Evolutionary conservation across 2,797 vertebrate genomes (phyloP).

Genomic region (Astyanax mexicanus): DNA sequence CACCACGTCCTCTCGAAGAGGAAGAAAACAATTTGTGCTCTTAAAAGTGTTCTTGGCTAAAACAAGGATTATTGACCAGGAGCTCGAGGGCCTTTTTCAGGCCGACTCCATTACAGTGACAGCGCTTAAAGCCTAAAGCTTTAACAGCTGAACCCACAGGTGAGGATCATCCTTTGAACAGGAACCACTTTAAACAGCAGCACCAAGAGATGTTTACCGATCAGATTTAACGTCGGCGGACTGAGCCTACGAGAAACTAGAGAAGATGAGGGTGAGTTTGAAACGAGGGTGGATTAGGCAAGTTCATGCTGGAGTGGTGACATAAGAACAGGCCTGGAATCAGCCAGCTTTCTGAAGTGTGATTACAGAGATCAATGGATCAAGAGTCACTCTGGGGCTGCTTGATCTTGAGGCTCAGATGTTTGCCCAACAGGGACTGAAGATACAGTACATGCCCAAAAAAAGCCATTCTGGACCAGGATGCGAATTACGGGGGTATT

Average conservation of each 20-base stretch:
- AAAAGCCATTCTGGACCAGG: no score
- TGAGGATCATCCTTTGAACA: constrained; percentile 51
- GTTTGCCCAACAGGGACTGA: background rate
- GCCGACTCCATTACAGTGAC: constrained; percentile 15
- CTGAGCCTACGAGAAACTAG: constrained; percentile 1
- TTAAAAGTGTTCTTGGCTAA: constrained; percentile 28
- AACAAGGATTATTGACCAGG: constrained; percentile 2
- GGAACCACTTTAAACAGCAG: background rate
- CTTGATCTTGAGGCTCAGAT: constrained; percentile 33
- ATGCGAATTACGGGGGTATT: no score
- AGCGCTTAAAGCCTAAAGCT: constrained; percentile 29
- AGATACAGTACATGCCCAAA: no score
- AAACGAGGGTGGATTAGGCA: constrained; percentile 41
- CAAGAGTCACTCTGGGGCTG: constrained; percentile 25
- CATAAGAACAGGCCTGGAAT: constrained; percentile 31
- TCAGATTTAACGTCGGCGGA: constrained; percentile 29
- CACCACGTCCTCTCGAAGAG: constrained; percentile 4
- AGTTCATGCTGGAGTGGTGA: constrained; percentile 28
- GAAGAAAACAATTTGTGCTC: constrained; percentile 19
- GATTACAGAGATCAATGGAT: constrained; percentile 52
- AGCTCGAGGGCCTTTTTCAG: constrained; percentile 15
- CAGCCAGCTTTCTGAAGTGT: constrained; percentile 31
- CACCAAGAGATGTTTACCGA: constrained; percentile 47
- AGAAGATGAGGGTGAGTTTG: constrained; percentile 23
- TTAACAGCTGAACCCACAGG: constrained; percentile 38